Evolutionary conservation across 2,888 invertebrate species (phyloP).

Genomic region (Eumerus sabulonum): DNA sequence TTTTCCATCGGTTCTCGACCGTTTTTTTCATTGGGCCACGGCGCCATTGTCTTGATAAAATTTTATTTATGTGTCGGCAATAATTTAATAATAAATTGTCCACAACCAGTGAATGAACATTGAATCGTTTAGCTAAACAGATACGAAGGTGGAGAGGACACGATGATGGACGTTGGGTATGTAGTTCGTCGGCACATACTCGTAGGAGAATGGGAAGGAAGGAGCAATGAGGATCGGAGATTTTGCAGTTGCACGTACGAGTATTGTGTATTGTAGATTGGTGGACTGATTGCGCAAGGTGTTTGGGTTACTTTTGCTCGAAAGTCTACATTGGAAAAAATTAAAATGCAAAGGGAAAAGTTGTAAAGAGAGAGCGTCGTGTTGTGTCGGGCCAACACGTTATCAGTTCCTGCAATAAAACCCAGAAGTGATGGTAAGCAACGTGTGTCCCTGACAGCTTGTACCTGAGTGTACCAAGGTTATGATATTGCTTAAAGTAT

Average conservation of each 20-base stretch:
- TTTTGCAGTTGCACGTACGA: slow-evolving; percentile 35
- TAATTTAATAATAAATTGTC: slow-evolving; percentile 61
- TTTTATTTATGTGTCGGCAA: slow-evolving; percentile 65
- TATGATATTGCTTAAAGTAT: too few species aligned
- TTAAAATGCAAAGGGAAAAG: slow-evolving; percentile 5
- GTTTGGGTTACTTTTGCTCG: slow-evolving; percentile 8
- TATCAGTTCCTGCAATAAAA: slow-evolving; percentile 56
- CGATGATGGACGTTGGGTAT: not conserved
- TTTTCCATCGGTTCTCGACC: slow-evolving; percentile 9
- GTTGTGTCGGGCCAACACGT: slow-evolving; percentile 8
- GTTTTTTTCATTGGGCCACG: slow-evolving; percentile 20
- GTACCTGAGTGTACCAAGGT: slow-evolving; percentile 6
- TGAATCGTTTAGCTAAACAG: slow-evolving; percentile 4
- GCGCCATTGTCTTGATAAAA: slow-evolving; percentile 66
- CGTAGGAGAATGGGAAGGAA: slow-evolving; percentile 11
- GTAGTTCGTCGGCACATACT: too few species aligned
- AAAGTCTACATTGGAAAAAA: not conserved
- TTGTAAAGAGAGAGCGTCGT: slow-evolving; percentile 19
- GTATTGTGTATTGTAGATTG: slow-evolving; percentile 47
- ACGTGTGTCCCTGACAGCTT: slow-evolving; percentile 54
- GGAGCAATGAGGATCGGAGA: slow-evolving; percentile 11
- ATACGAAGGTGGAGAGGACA: not conserved
- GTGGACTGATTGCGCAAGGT: slow-evolving; percentile 39
- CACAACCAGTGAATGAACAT: slow-evolving; percentile 39
- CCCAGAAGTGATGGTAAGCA: slow-evolving; percentile 36